phyloP scores from a whole-genome alignment of 2,113 vertebrate genomes.

The Rhineura floridana region DNA sequence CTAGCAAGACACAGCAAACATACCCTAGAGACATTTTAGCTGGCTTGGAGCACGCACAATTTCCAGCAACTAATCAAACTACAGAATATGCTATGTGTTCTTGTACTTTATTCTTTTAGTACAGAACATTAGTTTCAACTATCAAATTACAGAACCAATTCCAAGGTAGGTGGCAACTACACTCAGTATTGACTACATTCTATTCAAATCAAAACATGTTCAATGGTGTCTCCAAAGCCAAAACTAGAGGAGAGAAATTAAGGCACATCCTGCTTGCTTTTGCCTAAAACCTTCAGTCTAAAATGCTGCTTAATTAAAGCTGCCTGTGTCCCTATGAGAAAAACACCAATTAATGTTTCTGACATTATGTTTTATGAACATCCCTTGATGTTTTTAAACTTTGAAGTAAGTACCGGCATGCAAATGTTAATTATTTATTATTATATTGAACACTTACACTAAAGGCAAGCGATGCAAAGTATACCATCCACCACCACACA shows the following conservation, averaged over 20 bases:
- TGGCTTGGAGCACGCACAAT: background rate
- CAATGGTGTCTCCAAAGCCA: conserved; percentile 30
- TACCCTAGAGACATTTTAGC: background rate
- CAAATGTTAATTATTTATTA: background rate
- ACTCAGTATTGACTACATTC: conserved; percentile 20
- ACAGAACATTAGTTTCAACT: background rate
- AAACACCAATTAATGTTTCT: background rate
- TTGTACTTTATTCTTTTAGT: background rate
- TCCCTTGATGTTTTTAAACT: accelerated
- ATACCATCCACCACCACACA: background rate
- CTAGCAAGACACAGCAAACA: background rate
- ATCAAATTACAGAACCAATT: background rate
- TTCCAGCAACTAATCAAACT: background rate
- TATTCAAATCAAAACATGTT: conserved; percentile 37
- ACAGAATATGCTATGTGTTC: background rate
- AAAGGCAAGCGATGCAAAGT: background rate
- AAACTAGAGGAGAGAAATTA: conserved; percentile 25
- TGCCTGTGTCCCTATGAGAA: background rate
- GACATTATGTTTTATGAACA: background rate
- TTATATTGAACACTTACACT: background rate
- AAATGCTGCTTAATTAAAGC: conserved; percentile 37
- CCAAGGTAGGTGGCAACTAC: background rate
- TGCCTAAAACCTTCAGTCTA: conserved; percentile 31
- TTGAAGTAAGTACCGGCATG: background rate
- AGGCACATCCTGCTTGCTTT: conserved; percentile 41